These are phyloP conservation scores for Lophius piscatorius DNA, from an alignment of 2,113 vertebrate species.

Conservation along the genomic window DNA sequence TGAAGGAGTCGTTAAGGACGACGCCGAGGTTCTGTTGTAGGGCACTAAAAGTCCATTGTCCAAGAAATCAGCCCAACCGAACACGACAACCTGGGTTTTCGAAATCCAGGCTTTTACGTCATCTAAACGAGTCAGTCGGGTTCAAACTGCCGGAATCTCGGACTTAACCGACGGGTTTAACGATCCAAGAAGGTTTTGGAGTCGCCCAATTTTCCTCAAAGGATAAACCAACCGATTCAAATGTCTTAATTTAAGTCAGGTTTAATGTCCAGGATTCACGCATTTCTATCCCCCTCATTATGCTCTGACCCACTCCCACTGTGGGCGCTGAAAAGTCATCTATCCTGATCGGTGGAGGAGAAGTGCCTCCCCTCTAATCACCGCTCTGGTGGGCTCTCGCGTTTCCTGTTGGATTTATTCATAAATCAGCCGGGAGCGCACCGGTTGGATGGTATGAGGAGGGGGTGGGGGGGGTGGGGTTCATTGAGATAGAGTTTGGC, in stretches of 20 bases:
- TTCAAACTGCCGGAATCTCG: neutral
- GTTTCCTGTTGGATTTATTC: slow-evolving; percentile 54
- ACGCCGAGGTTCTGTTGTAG: no score
- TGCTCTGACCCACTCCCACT: slow-evolving; percentile 24
- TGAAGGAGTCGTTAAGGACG: no score
- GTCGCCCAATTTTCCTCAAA: no score
- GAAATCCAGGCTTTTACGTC: no score
- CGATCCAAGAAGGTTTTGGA: slow-evolving; percentile 36
- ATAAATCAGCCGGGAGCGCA: slow-evolving; percentile 47
- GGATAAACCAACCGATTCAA: no score
- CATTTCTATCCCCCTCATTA: slow-evolving; percentile 58
- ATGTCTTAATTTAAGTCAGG: no score
- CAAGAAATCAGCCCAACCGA: no score
- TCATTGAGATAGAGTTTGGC: slow-evolving; percentile 50
- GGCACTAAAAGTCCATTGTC: no score
- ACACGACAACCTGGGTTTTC: no score
- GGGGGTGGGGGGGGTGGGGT: neutral
- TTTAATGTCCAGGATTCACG: slow-evolving; percentile 32
- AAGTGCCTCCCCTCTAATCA: slow-evolving; percentile 10
- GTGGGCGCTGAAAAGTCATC: slow-evolving; percentile 51
- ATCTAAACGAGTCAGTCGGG: no score
- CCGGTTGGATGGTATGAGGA: slow-evolving; percentile 8
- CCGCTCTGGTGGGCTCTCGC: slow-evolving; percentile 52
- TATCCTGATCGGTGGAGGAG: no score
- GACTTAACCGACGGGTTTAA: slow-evolving; percentile 19